Conservation (phyloP, 1,140 invertebrate genomes). For the Musca domestica region DNA sequence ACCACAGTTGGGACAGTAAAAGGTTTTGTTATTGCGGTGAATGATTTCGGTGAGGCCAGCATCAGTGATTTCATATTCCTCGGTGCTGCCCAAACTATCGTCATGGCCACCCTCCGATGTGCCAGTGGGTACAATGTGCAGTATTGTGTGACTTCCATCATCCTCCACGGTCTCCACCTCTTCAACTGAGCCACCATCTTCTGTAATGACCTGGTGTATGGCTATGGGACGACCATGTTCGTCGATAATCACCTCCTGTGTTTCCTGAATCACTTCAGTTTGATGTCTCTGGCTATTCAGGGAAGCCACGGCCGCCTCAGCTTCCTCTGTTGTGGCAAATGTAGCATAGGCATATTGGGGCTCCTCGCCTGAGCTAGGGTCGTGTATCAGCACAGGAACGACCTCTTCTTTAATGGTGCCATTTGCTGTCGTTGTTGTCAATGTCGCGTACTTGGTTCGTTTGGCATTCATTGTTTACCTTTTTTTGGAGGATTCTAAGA, state of each 20-base stretch:
- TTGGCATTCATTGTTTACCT: slow-evolving; percentile 41
- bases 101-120: slow-evolving; percentile 31
- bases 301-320: slow-evolving; percentile 40
- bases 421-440: slow-evolving; percentile 23
- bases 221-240: slow-evolving; percentile 48
- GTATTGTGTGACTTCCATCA: slow-evolving; percentile 49
- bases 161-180: slow-evolving; percentile 49
- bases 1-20: slow-evolving; percentile 50
- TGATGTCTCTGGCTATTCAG: slow-evolving; percentile 33
- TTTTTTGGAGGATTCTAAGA: slow-evolving; percentile 8
- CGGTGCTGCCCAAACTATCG: slow-evolving; percentile 25
- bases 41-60: slow-evolving; percentile 12
- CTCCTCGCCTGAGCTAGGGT: slow-evolving; percentile 29
- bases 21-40: slow-evolving; percentile 36
- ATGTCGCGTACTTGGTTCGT: slow-evolving; percentile 39
- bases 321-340: slow-evolving; percentile 38
- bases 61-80: slow-evolving; percentile 35
- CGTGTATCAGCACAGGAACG: slow-evolving; percentile 44
- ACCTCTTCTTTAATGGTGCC: slow-evolving; percentile 38
- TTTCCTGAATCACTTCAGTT: slow-evolving; percentile 37
- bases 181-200: slow-evolving; percentile 45
- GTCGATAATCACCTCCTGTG: slow-evolving; percentile 49
- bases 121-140: slow-evolving; percentile 41
- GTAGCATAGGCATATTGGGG: slow-evolving; percentile 44
- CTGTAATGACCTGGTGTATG: slow-evolving; percentile 39